These are phyloP conservation scores for Protonibea diacanthus DNA, from an alignment of 2,797 vertebrate genomes.

Conservation along the genomic window DNA sequence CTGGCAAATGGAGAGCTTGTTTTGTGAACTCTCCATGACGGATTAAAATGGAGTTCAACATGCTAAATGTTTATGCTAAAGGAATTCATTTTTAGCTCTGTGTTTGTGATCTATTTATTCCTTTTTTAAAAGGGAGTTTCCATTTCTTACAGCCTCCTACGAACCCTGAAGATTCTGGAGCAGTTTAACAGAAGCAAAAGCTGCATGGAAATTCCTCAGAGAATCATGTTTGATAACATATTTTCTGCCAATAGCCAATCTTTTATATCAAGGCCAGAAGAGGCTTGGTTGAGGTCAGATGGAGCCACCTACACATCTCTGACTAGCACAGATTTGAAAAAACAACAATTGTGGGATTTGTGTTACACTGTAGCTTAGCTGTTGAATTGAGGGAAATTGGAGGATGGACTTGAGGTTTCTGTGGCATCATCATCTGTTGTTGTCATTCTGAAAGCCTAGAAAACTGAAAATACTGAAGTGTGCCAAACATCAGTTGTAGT, in stretches of 20 bases:
- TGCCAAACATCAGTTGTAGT: neutral
- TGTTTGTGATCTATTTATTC: constrained; percentile 49
- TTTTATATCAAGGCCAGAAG: constrained; percentile 42
- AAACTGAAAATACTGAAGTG: neutral
- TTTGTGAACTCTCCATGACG: constrained; percentile 54
- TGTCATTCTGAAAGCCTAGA: neutral
- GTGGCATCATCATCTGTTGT: neutral
- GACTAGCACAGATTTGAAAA: constrained; percentile 25
- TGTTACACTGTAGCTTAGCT: neutral
- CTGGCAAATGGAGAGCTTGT: constrained; percentile 71
- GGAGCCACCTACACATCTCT: constrained; percentile 36
- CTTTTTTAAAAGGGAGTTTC: constrained; percentile 25
- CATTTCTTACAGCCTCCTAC: constrained; percentile 52
- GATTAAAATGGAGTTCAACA: constrained; percentile 75
- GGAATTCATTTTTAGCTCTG: constrained; percentile 52
- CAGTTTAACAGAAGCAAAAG: constrained; percentile 43
- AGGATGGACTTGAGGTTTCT: constrained; percentile 27
- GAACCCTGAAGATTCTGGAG: constrained; percentile 43
- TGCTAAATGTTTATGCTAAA: constrained; percentile 60
- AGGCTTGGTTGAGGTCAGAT: constrained; percentile 40
- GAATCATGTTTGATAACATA: constrained; percentile 36
- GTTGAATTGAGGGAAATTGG: constrained; percentile 12
- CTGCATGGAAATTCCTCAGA: constrained; percentile 40
- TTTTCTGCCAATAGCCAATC: constrained; percentile 44
- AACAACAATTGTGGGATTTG: neutral